These are phyloP conservation scores for Aix galericulata DNA, from an alignment of 2,113 vertebrate species.

Conservation along the genomic window DNA sequence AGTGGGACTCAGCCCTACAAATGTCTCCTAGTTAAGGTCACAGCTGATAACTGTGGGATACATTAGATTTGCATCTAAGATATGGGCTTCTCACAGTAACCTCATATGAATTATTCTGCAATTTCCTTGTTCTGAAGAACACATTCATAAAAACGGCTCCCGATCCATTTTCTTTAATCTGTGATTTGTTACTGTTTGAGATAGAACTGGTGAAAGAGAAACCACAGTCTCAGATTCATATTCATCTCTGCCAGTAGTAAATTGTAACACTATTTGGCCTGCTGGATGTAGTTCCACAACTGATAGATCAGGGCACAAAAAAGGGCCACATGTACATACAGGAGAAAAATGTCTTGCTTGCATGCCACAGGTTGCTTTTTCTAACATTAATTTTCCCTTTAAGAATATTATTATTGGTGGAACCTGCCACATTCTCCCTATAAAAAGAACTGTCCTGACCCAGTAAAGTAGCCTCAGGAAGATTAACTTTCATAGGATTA, in stretches of 20 bases:
- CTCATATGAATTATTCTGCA: neutral
- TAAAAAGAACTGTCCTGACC: neutral
- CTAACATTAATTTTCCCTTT: neutral
- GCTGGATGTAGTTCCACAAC: neutral
- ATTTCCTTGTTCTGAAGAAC: neutral
- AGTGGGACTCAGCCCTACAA: neutral
- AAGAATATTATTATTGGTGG: neutral
- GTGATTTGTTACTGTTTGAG: neutral
- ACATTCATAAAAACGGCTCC: neutral
- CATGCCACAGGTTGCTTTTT: neutral
- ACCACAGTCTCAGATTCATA: neutral
- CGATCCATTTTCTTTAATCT: neutral
- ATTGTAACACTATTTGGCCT: neutral
- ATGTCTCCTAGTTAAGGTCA: neutral
- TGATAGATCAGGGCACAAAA: accelerated
- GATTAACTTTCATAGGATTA: neutral
- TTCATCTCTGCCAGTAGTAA: neutral
- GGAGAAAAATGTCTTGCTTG: neutral
- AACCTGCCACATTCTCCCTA: neutral
- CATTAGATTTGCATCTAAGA: neutral
- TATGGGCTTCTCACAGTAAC: neutral
- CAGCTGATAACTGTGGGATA: neutral
- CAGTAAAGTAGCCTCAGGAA: neutral
- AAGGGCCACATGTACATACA: neutral
- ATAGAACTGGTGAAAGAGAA: neutral